Conservation (phyloP, 2,888 invertebrate genomes). For the Pyralis farinalis region DNA sequence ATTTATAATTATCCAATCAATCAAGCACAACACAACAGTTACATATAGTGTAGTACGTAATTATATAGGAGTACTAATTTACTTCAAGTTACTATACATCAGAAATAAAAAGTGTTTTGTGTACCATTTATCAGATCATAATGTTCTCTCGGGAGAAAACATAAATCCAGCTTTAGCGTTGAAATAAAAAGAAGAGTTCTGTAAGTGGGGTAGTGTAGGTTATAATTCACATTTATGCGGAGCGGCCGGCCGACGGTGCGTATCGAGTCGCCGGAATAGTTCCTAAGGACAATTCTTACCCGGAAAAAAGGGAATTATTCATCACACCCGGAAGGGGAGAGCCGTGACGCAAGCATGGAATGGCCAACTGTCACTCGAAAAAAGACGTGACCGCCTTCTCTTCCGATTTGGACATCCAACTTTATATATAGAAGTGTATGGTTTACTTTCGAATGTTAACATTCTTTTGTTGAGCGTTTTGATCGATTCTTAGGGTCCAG, state of each 20-base stretch:
- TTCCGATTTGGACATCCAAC: slow-evolving; percentile 17
- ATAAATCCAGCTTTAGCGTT: slow-evolving; percentile 66
- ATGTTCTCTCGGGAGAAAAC: slow-evolving; percentile 56
- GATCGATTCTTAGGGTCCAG: slow-evolving; percentile 70
- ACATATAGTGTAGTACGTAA: too few relatives aligned
- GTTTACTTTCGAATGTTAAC: slow-evolving; percentile 24
- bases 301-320: slow-evolving; percentile 79
- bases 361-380: slow-evolving; percentile 53
- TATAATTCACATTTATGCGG: slow-evolving; percentile 77
- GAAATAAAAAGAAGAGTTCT: slow-evolving; percentile 70
- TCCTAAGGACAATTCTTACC: slow-evolving; percentile 76
- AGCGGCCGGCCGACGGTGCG: slow-evolving; percentile 69
- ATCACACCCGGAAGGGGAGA: slow-evolving; percentile 82
- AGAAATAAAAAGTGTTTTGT: slow-evolving; percentile 9
- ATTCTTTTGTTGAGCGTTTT: slow-evolving; percentile 34
- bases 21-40: too few relatives aligned
- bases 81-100: too few relatives aligned
- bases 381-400: slow-evolving; percentile 37
- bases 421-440: slow-evolving; percentile 21
- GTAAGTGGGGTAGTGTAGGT: slow-evolving; percentile 71
- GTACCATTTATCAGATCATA: slow-evolving; percentile 44
- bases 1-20: too few relatives aligned
- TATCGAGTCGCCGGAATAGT: slow-evolving; percentile 74
- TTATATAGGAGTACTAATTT: too few relatives aligned
- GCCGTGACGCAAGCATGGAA: slow-evolving; percentile 78